phyloP scores from a whole-genome alignment of 2,797 vertebrate species.

The Myotis planiceps region DNA sequence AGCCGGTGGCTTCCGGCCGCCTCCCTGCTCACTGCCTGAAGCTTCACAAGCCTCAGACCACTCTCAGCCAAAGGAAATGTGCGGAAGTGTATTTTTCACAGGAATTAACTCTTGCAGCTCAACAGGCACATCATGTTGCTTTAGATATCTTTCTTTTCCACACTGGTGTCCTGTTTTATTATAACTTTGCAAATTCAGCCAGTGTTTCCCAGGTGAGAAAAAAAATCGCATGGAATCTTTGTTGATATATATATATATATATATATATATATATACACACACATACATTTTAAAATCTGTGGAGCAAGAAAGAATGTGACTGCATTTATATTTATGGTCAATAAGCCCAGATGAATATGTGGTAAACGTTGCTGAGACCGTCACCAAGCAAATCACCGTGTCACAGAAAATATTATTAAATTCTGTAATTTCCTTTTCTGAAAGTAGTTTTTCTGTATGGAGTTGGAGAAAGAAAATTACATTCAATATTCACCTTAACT shows the following conservation, averaged over 20 bases:
- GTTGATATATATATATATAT: not conserved
- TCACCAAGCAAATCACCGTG: constrained; percentile 71
- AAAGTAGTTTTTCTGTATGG: constrained; percentile 70
- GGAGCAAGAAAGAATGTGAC: constrained; percentile 52
- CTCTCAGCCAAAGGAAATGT: constrained; percentile 51
- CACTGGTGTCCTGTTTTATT: constrained; percentile 42
- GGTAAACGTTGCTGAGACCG: constrained; percentile 40
- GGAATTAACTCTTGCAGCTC: constrained; percentile 64
- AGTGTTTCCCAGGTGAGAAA: constrained; percentile 1
- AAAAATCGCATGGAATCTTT: not conserved
- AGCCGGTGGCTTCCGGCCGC: constrained; percentile 37
- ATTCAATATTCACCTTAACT: constrained; percentile 77
- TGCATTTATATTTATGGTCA: constrained; percentile 71
- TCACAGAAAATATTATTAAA: constrained; percentile 75
- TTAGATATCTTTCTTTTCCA: not conserved
- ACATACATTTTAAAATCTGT: not conserved
- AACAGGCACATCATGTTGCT: not conserved
- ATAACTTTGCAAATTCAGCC: constrained; percentile 54
- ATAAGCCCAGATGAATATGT: constrained; percentile 59
- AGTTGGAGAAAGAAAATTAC: constrained; percentile 76
- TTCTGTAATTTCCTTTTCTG: constrained; percentile 78
- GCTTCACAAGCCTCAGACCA: constrained; percentile 43
- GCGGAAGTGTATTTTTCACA: constrained; percentile 62
- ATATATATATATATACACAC: not conserved
- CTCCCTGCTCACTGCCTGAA: not conserved